Evolutionary conservation across 2,888 invertebrate genomes (phyloP), one percentile per base, ranked within the genome.

Genomic region (Tridacna crocea): DNA sequence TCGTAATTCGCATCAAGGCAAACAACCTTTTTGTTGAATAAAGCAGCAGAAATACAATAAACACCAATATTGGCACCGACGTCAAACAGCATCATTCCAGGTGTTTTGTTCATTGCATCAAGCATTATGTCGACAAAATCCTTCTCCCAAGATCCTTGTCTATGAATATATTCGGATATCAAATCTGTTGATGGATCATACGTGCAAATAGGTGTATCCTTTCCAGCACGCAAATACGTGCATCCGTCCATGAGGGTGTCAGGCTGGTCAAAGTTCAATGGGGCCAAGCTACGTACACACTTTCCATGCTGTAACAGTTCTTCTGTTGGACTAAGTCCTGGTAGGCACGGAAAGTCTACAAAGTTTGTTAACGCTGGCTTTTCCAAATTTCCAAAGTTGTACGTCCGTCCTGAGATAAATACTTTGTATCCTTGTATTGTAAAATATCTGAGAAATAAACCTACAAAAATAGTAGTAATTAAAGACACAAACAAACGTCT

Each of bases 311-410:
- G 13, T 10, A 51, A 4, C 47, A 70, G 47, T 0, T 24, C 51
- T 12, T 70, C 70, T 15, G 70, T 15, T 15, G 70, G 70, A 13
- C 10, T 0, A 12, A 51, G 26, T 11, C 70, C 70, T 12, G 12
- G 22, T 24, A 70, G 70, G 26, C 70, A 70, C 47, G 70, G 70
- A 51, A 70, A 70, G 26, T 70, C 70, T 0, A 70, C 70, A 51
- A 51, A 70, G 26, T 70, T 51, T 0, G 48, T 36, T 0, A 70
- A 51, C 12, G 70, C 51, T 22, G 12, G 70, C 8, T 19, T 66
- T 19, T 15, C 2, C 13, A 36, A n/a, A 13, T 36, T 0, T 19
- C 70, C 70, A 51, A 70, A 70, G 22, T 70, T 4, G 26, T 70
- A 51, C 19, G 48, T 24, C 47, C 48, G 70, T 26, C 36, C 19